Base-by-base conservation (phyloP, 2,113 vertebrate species). In the Lates calcarifer region DNA sequence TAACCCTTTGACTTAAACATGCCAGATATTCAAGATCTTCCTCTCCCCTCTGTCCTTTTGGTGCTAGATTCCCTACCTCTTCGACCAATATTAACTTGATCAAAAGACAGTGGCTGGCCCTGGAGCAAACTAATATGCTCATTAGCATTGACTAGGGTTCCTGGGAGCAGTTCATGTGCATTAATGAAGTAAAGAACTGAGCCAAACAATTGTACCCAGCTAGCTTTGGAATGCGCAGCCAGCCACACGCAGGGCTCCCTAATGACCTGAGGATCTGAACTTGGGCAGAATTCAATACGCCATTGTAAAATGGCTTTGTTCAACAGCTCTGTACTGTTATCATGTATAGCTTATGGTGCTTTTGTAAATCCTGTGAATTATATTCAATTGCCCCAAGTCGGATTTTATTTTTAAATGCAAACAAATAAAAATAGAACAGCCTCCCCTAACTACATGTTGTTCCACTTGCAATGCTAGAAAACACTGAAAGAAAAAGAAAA, bases 101-200 rank as follows among this genome's bases (percentile, higher is more conserved):
- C 88, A 91, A 91, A 90, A 92, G 89, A 92, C 89, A 90, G 81
- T 77, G 77, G 68, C 88, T 87, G 89, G 87, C 89, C 89, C 77
- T 24, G 22, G 85, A 88, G 90, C 86, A 83, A 89, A 87, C 88
- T 89, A 92, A 94, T 92, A 82, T 81, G 83, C 92, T 94, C 91
- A 94, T 95, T 95, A 95, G 90, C 91, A 92, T 90, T 90, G 91
- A 91, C 49, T 62, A 89, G 90, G 81, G 92, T 89, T 89, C 74
- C 92, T 78, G 78, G 81, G 79, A 94, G 88, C 91, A 83, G 89
- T 92, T 92, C 88, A 84, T 93, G 90, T 90, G 89, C 90, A 93
- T 94, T 94, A 94, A 93, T 91, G 91, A 94, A 92, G 89, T 82
- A 87, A 90, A 92, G 80, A 92, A 87, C 74, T 41, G 83, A 87